phyloP scores from a whole-genome alignment of 2,888 invertebrate species.

The Idaea straminata region DNA sequence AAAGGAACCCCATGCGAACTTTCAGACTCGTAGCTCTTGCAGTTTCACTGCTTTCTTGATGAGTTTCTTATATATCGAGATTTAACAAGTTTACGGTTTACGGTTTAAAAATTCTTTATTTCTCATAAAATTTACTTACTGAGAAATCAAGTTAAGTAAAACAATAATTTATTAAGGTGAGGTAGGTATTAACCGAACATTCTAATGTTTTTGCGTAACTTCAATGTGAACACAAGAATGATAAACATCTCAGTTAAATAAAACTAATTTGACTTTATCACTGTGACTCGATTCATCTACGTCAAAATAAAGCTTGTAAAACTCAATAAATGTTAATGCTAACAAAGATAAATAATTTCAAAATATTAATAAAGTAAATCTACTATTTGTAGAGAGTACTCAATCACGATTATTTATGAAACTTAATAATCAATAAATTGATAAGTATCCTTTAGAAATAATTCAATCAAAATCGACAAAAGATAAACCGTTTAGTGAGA shows the following conservation, averaged over 20 bases:
- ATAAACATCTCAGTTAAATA: not conserved
- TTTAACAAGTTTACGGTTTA: not conserved
- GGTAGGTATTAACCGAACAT: too few relatives aligned
- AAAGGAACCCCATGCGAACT: too few relatives aligned
- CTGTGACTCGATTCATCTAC: not conserved
- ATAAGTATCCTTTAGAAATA: not conserved
- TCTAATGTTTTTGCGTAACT: too few relatives aligned
- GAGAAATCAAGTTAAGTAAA: too few relatives aligned
- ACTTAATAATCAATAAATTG: not conserved
- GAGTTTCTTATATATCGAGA: not conserved
- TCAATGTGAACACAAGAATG: too few relatives aligned
- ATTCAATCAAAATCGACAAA: not conserved
- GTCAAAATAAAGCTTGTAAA: not conserved
- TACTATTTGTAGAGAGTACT: not conserved
- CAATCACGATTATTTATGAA: not conserved
- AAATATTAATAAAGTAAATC: not conserved
- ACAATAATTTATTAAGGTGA: too few relatives aligned
- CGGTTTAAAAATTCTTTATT: too few relatives aligned
- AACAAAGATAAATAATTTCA: not conserved
- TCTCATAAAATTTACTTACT: too few relatives aligned
- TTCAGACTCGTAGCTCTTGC: too few relatives aligned
- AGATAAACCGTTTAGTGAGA: not conserved
- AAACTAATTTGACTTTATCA: not conserved
- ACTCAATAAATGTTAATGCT: not conserved
- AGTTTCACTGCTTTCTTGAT: not conserved